Percentiles rank a stretch among this genome's conserved stretches.
phyloP scores from a whole-genome alignment of 2,113 vertebrate genomes.

The Thymallus thymallus region DNA sequence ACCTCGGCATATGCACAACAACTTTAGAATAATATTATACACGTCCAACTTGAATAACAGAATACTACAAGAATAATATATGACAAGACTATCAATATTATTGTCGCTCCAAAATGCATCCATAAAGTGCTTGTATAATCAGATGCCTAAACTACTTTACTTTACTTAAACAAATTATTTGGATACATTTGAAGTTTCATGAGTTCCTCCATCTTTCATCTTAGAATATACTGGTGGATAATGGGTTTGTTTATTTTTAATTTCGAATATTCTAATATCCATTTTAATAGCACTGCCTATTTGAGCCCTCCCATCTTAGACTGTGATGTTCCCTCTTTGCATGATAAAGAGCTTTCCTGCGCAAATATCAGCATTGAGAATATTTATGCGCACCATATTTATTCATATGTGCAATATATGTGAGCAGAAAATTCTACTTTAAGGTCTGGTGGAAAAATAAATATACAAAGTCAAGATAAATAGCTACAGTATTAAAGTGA shows the following conservation, averaged over 20 bases:
- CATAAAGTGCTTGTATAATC: background rate
- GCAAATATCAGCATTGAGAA: constrained; percentile 52
- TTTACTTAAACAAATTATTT: constrained; percentile 28
- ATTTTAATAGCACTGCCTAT: constrained; percentile 61
- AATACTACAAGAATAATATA: background rate
- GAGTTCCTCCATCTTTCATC: constrained; percentile 51
- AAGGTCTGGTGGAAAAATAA: constrained; percentile 28
- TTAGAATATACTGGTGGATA: constrained; percentile 58
- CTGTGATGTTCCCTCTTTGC: constrained; percentile 71
- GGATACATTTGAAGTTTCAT: constrained; percentile 34
- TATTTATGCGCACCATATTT: constrained; percentile 73
- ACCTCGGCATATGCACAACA: constrained; percentile 24
- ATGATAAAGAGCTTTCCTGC: constrained; percentile 74
- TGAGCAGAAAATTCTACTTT: constrained; percentile 60
- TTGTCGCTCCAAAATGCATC: background rate
- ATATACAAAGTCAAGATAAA: constrained; percentile 66
- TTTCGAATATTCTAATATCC: constrained; percentile 58
- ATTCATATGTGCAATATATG: constrained; percentile 56
- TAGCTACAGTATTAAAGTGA: constrained; percentile 75
- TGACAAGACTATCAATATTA: background rate
- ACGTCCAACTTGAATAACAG: background rate
- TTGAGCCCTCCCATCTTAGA: constrained; percentile 54
- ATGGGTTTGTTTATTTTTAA: constrained; percentile 64
- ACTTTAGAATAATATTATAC: constrained; percentile 41
- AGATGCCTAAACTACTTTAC: constrained; percentile 21